Base-by-base conservation (phyloP, 1,140 invertebrate genomes). In the Orius insidiosus region DNA sequence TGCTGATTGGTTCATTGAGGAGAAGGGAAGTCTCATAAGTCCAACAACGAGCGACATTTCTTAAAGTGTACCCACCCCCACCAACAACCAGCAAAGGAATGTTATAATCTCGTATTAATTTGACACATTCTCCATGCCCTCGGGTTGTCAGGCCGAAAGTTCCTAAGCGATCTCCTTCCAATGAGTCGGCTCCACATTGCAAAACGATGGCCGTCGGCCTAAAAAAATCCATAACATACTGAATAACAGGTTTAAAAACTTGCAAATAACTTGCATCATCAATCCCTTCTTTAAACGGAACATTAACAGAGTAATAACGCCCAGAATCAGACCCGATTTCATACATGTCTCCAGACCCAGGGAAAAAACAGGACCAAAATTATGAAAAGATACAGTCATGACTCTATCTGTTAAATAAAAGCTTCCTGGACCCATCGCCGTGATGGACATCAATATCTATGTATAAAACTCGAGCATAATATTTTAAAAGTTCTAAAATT, bases 371-470 rank as follows among this genome's bases (percentile, higher is more conserved):
- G 95, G 93, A 5, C 94, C 95, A 64, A 96, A 98, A 66, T 97
- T 96, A 59, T 98, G 95, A 63, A 99, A 98, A 13, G 90, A 96
- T 1, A 98, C 93, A 0, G 95, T 98, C 95, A 98, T 99, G 0
- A 98, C 95, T 39, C 95, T 68, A 63, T 99, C 95, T 0, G 94
- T 98, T 1, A 96, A 67, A 60, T 98, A 98, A 67, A 99, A 99
- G 95, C 95, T 68, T 99, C 95, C 64, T 99, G 93, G 0, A 99
- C 95, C 95, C 95, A 67, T 99, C 95, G 0, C 95, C 95, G 63
- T 99, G 96, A 64, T 99, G 96, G 6, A 99, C 96, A 59, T 99
- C 96, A 53, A 99, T 98, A 59, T 99, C 96, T 48, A 98, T 96
- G 57, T 99, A 99, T 9, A 99, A 64, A 8, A 99, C 95, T 53